Percentiles rank a stretch among this genome's conserved stretches.
Conservation (phyloP, 2,113 vertebrate species). For the Cheirogaleus medius region DNA sequence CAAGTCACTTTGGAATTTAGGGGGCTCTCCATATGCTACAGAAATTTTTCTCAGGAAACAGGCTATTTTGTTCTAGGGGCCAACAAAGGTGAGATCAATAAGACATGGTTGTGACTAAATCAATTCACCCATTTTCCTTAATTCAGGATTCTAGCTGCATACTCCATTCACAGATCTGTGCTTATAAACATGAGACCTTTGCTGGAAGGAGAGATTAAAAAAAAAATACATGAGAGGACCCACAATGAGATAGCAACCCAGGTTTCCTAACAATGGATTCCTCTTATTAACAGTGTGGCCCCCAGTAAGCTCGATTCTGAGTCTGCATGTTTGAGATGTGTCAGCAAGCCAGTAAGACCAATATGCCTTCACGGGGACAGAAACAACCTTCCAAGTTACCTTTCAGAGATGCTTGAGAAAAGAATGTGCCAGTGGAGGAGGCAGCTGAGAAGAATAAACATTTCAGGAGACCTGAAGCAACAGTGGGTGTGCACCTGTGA, state of each 20-base stretch:
- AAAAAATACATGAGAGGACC: not conserved
- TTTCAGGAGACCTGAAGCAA: not conserved
- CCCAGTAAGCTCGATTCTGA: not conserved
- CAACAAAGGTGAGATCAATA: slow-evolving; percentile 12
- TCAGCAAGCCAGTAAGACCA: not conserved
- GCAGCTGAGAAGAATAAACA: not conserved
- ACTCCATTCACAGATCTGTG: slow-evolving; percentile 6
- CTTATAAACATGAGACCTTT: slow-evolving; percentile 29
- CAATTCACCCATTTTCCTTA: slow-evolving; percentile 20
- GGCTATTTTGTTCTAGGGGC: not conserved
- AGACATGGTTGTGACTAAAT: not conserved
- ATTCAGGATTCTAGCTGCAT: not conserved
- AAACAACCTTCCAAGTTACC: not conserved
- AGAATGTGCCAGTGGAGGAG: not conserved
- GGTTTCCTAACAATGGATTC: slow-evolving; percentile 14
- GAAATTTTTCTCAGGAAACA: slow-evolving; percentile 7
- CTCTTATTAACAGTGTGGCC: not conserved
- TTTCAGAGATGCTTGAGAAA: not conserved
- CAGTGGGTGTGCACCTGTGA: not conserved
- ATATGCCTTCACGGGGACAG: not conserved
- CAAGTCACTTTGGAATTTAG: slow-evolving; percentile 1
- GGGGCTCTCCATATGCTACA: not conserved
- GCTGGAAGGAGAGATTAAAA: not conserved
- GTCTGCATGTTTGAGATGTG: not conserved
- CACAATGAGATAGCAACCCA: not conserved